Conservation (phyloP, 2,888 invertebrate genomes). For the Latheticus oryzae region DNA sequence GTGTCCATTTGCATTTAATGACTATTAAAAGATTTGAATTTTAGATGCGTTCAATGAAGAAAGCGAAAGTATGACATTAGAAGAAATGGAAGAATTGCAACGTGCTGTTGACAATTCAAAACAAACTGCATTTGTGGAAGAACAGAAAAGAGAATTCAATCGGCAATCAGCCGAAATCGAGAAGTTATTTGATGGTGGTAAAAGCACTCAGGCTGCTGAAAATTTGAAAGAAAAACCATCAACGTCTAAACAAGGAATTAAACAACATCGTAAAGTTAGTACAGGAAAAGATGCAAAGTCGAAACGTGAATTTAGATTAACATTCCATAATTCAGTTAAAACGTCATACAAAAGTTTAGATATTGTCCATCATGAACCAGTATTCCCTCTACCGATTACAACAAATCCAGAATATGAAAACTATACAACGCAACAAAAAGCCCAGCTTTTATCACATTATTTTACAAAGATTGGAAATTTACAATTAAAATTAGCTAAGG, state of each 20-base stretch:
- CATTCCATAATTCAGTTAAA: too few relatives aligned
- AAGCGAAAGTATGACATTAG: slow-evolving; percentile 1
- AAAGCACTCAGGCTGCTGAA: too few relatives aligned
- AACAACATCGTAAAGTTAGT: too few relatives aligned
- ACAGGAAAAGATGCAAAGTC: too few relatives aligned
- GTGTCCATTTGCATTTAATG: too few relatives aligned
- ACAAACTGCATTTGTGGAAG: background rate
- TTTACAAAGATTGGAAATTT: slow-evolving; percentile 10
- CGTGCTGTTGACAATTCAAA: slow-evolving; percentile 17
- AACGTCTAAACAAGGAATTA: too few relatives aligned
- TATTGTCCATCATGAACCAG: slow-evolving; percentile 7
- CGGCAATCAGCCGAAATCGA: background rate
- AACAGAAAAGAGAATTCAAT: background rate
- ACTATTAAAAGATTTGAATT: too few relatives aligned
- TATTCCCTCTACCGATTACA: slow-evolving; percentile 12
- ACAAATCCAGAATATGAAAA: slow-evolving; percentile 18
- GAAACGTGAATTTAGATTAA: too few relatives aligned
- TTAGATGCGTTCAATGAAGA: too few relatives aligned
- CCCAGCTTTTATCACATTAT: slow-evolving; percentile 13
- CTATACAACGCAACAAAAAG: slow-evolving; percentile 4
- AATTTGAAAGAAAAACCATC: too few relatives aligned
- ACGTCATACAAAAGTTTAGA: too few relatives aligned
- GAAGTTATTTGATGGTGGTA: too few relatives aligned
- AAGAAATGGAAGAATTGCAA: slow-evolving; percentile 15
- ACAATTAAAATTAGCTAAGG: slow-evolving; percentile 4